Evolutionary conservation across 2,888 invertebrate species (phyloP).

Genomic region (Ectemnius lituratus): DNA sequence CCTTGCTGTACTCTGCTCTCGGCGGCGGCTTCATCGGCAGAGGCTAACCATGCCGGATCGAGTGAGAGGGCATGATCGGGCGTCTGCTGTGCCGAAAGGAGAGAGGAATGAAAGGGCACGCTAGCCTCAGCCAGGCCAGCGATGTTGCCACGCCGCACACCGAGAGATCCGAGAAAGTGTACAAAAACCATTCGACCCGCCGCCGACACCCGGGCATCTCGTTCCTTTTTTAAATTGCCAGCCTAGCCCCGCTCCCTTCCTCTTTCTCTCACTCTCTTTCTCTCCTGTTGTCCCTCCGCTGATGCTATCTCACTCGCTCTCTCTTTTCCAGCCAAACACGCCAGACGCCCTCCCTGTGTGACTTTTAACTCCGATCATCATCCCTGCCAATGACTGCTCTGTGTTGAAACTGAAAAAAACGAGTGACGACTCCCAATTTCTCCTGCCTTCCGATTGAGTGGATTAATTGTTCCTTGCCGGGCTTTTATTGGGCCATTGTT

Average conservation of each 20-base stretch:
- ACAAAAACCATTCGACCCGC: conserved; percentile 69
- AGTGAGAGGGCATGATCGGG: too few species aligned
- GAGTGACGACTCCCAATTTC: too few species aligned
- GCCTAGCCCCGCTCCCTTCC: conserved; percentile 39
- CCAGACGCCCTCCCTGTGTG: not conserved
- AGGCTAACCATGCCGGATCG: conserved; percentile 19
- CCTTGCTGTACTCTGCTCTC: conserved; percentile 53
- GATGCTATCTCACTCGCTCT: not conserved
- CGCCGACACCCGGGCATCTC: conserved; percentile 53
- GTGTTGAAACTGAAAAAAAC: not conserved
- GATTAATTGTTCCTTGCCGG: too few species aligned
- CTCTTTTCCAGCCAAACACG: conserved; percentile 1
- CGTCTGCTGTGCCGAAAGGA: not conserved
- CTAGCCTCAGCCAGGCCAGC: not conserved
- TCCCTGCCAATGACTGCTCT: not conserved
- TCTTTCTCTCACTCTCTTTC: conserved; percentile 19
- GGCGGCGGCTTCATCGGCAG: conserved; percentile 48
- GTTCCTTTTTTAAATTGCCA: conserved; percentile 58
- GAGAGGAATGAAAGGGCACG: conserved; percentile 38
- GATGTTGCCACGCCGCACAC: conserved; percentile 66
- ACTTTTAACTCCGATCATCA: conserved; percentile 7
- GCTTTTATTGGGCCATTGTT: too few species aligned
- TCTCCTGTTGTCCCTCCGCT: not conserved
- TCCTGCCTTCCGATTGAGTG: too few species aligned
- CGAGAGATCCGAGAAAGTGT: conserved; percentile 67